Conservation (phyloP, 2,797 vertebrate genomes). For the Argya squamiceps region DNA sequence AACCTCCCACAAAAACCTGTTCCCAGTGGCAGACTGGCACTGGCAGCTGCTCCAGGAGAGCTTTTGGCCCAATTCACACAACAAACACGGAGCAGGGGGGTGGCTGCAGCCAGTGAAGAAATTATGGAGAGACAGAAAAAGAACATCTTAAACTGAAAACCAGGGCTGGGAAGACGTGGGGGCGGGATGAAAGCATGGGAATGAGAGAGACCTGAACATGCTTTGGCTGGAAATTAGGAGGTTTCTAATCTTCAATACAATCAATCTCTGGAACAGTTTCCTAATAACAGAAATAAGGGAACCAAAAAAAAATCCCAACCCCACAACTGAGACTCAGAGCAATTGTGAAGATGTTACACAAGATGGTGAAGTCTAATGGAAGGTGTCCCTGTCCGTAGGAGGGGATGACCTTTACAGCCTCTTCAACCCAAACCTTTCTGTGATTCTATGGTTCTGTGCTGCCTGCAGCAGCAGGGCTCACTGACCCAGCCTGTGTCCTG, state of each 20-base stretch:
- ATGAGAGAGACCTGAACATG: background rate
- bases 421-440: background rate
- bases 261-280: background rate
- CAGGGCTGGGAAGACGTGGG: background rate
- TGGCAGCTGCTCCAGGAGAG: background rate
- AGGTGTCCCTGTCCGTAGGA: background rate
- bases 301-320: too few relatives aligned
- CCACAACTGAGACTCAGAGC: accelerated
- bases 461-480: background rate
- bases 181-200: background rate
- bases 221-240: background rate
- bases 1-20: background rate
- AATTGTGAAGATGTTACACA: accelerated
- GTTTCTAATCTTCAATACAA: background rate
- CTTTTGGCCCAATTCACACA: background rate
- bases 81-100: background rate
- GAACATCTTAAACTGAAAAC: conserved; percentile 9
- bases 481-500: accelerated
- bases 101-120: background rate
- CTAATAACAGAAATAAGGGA: background rate
- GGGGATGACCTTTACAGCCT: background rate
- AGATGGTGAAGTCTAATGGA: background rate
- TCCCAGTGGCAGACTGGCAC: background rate
- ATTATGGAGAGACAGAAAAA: conserved; percentile 22
- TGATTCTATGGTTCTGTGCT: background rate